Evolutionary conservation across 2,888 invertebrate species (phyloP).

Genomic region (Phaedon cochleariae): DNA sequence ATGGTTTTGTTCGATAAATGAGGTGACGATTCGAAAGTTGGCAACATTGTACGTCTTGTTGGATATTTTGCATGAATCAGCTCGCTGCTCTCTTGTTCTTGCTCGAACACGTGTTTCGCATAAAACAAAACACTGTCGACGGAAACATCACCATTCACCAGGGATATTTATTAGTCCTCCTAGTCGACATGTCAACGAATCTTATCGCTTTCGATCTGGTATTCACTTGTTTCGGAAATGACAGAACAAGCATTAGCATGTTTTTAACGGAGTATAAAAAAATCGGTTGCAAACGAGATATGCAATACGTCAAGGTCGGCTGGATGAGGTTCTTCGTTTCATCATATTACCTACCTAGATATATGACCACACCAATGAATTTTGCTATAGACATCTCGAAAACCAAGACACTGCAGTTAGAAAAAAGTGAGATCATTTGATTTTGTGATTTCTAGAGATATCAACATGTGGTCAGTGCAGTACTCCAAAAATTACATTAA

Average conservation of each 20-base stretch:
- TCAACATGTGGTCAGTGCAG: too few relatives aligned
- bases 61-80: constrained; percentile 45
- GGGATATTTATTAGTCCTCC: constrained; percentile 9
- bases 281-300: neutral
- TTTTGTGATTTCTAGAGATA: too few relatives aligned
- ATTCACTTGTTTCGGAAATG: neutral
- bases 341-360: too few relatives aligned
- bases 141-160: constrained; percentile 10
- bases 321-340: too few relatives aligned
- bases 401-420: too few relatives aligned
- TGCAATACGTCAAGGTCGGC: too few relatives aligned
- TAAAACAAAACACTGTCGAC: constrained; percentile 38
- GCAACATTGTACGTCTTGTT: constrained; percentile 3
- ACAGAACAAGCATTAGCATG: neutral
- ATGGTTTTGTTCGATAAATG: too few relatives aligned
- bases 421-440: too few relatives aligned
- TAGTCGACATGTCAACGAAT: constrained; percentile 8
- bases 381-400: too few relatives aligned
- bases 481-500: too few relatives aligned
- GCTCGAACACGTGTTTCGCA: constrained; percentile 37
- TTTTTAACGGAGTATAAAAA: neutral
- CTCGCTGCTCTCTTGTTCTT: constrained; percentile 22
- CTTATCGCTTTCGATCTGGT: neutral
- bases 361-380: too few relatives aligned
- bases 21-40: too few relatives aligned